Conservation (phyloP, 2,113 vertebrate genomes). For the Myrmophylax atrothorax region DNA sequence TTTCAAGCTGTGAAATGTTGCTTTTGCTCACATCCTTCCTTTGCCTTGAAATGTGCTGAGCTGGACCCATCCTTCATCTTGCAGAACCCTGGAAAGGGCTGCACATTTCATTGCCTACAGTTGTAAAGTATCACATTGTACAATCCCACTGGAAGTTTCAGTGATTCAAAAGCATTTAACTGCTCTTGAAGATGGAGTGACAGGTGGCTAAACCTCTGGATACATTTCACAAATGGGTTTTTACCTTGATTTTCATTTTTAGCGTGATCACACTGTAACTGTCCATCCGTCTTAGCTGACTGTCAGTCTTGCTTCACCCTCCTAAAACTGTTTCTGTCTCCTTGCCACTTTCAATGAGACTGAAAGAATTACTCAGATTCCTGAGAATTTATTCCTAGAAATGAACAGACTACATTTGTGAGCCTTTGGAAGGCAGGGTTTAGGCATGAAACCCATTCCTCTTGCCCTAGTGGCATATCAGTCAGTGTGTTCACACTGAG, state of each 20-base stretch:
- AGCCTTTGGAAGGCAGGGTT: not conserved
- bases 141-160: not conserved
- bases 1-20: not conserved
- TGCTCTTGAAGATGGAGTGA: not conserved
- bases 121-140: not conserved
- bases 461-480: not conserved
- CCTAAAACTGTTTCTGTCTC: not conserved
- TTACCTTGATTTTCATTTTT: constrained; percentile 4
- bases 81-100: not conserved
- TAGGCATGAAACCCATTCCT: not conserved
- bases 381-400: not conserved
- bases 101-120: not conserved
- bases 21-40: not conserved
- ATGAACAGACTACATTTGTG: not conserved
- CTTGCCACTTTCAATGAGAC: constrained; percentile 14
- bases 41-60: not conserved
- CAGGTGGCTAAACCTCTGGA: not conserved
- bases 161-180: not conserved
- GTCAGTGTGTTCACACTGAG: not conserved
- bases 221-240: not conserved
- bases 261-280: not conserved
- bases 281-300: not conserved
- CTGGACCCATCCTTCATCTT: not conserved
- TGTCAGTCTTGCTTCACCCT: not conserved
- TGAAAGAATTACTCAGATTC: not conserved